These are phyloP conservation scores for Tyrophagus putrescentiae DNA, from an alignment of 1,140 invertebrate species.

Conservation along the genomic window DNA sequence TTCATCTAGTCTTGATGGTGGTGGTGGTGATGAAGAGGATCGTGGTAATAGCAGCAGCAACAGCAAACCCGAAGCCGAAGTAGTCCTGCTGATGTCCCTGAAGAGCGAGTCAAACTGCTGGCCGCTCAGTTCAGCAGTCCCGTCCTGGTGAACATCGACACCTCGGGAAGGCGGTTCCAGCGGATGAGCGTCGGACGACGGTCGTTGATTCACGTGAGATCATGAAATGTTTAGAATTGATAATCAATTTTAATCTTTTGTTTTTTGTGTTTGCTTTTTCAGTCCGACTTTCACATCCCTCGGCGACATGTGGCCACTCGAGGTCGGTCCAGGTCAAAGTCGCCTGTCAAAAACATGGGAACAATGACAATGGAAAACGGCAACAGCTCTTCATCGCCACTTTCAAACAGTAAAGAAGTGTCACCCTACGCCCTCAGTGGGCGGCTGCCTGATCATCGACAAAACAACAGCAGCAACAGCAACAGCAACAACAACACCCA, in stretches of 20 bases:
- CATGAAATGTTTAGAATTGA: constrained; percentile 2
- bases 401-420: no score
- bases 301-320: not conserved
- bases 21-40: not conserved
- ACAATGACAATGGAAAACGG: no score
- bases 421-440: constrained; percentile 12
- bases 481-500: not conserved
- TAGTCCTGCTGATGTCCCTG: constrained; percentile 30
- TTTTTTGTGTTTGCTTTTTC: constrained; percentile 14
- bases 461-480: not conserved
- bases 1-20: not conserved
- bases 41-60: no score
- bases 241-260: not conserved
- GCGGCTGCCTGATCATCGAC: not conserved
- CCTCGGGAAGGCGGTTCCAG: constrained; percentile 64
- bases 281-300: constrained; percentile 8
- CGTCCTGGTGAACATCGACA: constrained; percentile 68
- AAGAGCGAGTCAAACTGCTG: constrained; percentile 32
- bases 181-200: constrained; percentile 65
- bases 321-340: constrained; percentile 3
- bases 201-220: constrained; percentile 50
- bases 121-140: constrained; percentile 51
- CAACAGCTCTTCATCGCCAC: no score
- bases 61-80: no score
- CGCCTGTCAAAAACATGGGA: not conserved